phyloP scores from a whole-genome alignment of 2,888 invertebrate species.

The Busseola fusca region DNA sequence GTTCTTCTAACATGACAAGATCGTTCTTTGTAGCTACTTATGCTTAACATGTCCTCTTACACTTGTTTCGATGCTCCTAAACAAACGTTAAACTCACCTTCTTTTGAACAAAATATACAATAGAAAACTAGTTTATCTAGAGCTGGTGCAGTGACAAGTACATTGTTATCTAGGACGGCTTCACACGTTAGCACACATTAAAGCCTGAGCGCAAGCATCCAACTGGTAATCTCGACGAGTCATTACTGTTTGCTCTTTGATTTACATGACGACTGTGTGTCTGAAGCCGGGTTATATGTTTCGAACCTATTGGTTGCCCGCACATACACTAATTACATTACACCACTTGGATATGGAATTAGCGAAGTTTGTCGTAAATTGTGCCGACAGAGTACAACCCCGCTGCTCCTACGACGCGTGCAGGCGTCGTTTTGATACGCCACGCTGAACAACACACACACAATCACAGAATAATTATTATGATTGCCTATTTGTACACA shows the following conservation, averaged over 20 bases:
- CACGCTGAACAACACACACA: constrained; percentile 46
- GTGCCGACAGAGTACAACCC: constrained; percentile 37
- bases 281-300: constrained; percentile 47
- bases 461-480: constrained; percentile 46
- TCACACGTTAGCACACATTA: constrained; percentile 52
- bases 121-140: constrained; percentile 47
- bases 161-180: constrained; percentile 52
- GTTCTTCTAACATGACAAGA: neutral
- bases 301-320: constrained; percentile 42
- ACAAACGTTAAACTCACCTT: constrained; percentile 15
- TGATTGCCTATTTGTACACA: constrained; percentile 40
- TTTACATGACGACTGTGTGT: constrained; percentile 45
- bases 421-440: constrained; percentile 54
- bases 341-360: constrained; percentile 62
- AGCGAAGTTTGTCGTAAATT: constrained; percentile 62
- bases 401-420: constrained; percentile 46
- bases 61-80: constrained; percentile 12
- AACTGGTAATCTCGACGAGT: constrained; percentile 49
- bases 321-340: constrained; percentile 49
- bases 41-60: constrained; percentile 10
- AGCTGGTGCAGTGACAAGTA: constrained; percentile 42
- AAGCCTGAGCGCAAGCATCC: constrained; percentile 40
- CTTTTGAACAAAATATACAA: constrained; percentile 28
- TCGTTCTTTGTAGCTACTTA: neutral
- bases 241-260: constrained; percentile 57